Conservation (phyloP, 2,888 invertebrate genomes). For the Drosophila mimetica region DNA sequence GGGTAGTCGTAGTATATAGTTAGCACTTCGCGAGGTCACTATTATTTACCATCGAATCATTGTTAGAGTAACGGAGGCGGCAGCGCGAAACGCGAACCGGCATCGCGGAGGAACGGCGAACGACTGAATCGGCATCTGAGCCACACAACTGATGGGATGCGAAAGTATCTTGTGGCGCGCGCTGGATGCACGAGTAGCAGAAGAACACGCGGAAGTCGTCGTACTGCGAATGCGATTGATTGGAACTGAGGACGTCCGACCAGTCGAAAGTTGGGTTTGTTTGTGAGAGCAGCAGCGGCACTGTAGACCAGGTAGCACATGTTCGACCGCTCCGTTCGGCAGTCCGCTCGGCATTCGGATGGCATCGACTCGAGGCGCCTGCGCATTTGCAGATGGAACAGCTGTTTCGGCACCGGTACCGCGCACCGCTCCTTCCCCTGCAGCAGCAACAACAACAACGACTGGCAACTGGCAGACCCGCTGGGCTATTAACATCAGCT, state of each 20-base stretch:
- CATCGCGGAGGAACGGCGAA: slow-evolving; percentile 72
- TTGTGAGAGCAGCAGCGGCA: slow-evolving; percentile 68
- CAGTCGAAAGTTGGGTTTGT: slow-evolving; percentile 69
- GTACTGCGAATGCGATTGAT: slow-evolving; percentile 6
- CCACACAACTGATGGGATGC: slow-evolving; percentile 49
- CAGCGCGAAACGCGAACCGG: slow-evolving; percentile 66
- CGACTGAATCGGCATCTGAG: slow-evolving; percentile 56
- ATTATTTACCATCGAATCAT: slow-evolving; percentile 37
- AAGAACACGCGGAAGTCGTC: slow-evolving; percentile 32
- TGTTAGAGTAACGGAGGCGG: slow-evolving; percentile 5
- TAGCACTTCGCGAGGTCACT: slow-evolving; percentile 11
- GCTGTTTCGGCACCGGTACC: slow-evolving; percentile 62
- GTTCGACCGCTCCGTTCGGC: slow-evolving; percentile 31
- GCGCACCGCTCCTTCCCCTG: slow-evolving; percentile 15
- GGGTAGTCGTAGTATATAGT: neutral
- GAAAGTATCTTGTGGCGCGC: slow-evolving; percentile 51
- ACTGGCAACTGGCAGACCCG: slow-evolving; percentile 64
- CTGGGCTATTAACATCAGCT: slow-evolving; percentile 81
- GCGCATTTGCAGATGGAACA: slow-evolving; percentile 69
- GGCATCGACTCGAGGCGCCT: slow-evolving; percentile 56
- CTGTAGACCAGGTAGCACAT: slow-evolving; percentile 59
- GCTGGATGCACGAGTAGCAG: slow-evolving; percentile 19
- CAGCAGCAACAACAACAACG: slow-evolving; percentile 11
- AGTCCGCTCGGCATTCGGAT: slow-evolving; percentile 16
- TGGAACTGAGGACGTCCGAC: slow-evolving; percentile 58